Evolutionary conservation across 2,888 invertebrate species (phyloP).

Genomic region (Pimpla rufipes): DNA sequence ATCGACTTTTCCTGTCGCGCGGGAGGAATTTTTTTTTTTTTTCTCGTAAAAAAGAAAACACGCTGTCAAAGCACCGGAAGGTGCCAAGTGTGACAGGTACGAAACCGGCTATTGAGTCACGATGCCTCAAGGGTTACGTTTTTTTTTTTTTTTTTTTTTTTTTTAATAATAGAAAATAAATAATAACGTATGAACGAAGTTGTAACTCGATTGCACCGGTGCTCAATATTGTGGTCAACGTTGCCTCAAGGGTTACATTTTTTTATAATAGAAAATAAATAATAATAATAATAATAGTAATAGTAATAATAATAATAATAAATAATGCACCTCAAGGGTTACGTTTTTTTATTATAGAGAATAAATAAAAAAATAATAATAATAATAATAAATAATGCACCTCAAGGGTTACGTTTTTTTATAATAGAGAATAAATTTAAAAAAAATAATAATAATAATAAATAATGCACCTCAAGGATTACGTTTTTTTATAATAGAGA

Average conservation of each 20-base stretch:
- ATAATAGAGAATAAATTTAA: background rate
- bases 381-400: background rate
- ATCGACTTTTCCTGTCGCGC: slow-evolving; percentile 50
- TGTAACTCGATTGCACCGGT: too few species aligned
- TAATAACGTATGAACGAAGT: too few species aligned
- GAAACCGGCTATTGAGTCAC: slow-evolving; percentile 24
- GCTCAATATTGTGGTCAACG: too few species aligned
- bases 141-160: too few species aligned
- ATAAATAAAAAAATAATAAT: background rate
- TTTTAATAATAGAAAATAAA: too few species aligned
- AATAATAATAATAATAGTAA: background rate
- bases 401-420: background rate
- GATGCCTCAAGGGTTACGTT: too few species aligned
- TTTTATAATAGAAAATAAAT: too few species aligned
- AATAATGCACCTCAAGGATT: background rate
- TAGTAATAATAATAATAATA: too few species aligned
- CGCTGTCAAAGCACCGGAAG: slow-evolving; percentile 77
- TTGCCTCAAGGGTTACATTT: too few species aligned
- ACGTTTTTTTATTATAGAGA: background rate
- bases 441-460: too few species aligned
- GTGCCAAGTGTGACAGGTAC: slow-evolving; percentile 67
- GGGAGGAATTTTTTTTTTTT: slow-evolving; percentile 38
- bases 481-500: background rate
- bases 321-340: background rate
- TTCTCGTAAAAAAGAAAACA: too few species aligned